Conservation (phyloP, 2,888 invertebrate genomes). For the Atethmia centrago region DNA sequence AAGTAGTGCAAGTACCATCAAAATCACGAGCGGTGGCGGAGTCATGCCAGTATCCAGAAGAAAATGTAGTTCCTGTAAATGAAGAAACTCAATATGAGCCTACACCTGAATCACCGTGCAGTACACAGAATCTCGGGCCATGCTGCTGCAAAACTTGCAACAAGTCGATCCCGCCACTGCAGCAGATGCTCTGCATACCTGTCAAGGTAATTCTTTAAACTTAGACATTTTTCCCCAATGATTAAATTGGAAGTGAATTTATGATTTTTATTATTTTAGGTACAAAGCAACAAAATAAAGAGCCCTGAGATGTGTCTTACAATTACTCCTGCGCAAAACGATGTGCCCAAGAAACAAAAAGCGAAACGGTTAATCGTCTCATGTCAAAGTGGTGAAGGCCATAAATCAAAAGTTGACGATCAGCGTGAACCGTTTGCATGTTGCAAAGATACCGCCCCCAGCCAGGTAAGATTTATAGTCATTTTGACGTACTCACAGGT, state of each 20-base stretch:
- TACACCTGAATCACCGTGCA: background rate
- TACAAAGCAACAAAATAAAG: conserved; percentile 19
- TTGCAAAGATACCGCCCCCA: conserved; percentile 1
- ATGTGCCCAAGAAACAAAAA: conserved; percentile 14
- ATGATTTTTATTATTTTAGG: conserved; percentile 27
- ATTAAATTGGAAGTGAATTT: background rate
- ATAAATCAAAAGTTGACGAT: conserved; percentile 34
- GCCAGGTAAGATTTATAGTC: conserved; percentile 26
- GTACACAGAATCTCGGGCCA: background rate
- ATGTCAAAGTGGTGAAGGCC: conserved; percentile 60
- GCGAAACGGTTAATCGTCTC: conserved; percentile 22
- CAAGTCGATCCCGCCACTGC: background rate
- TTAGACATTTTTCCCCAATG: background rate
- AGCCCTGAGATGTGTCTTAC: conserved; percentile 1
- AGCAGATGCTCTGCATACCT: conserved; percentile 7
- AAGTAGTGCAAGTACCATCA: conserved; percentile 38
- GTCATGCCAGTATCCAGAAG: conserved; percentile 65
- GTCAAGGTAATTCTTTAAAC: conserved; percentile 29
- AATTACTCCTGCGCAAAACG: background rate
- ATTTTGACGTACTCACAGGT: background rate
- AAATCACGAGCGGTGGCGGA: conserved; percentile 23
- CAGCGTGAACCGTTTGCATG: conserved; percentile 9
- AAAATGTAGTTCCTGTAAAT: conserved; percentile 34
- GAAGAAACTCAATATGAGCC: conserved; percentile 54
- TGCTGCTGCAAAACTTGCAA: conserved; percentile 34